Evolutionary conservation across 2,113 vertebrate species (phyloP).

Genomic region (Proteles cristata): DNA sequence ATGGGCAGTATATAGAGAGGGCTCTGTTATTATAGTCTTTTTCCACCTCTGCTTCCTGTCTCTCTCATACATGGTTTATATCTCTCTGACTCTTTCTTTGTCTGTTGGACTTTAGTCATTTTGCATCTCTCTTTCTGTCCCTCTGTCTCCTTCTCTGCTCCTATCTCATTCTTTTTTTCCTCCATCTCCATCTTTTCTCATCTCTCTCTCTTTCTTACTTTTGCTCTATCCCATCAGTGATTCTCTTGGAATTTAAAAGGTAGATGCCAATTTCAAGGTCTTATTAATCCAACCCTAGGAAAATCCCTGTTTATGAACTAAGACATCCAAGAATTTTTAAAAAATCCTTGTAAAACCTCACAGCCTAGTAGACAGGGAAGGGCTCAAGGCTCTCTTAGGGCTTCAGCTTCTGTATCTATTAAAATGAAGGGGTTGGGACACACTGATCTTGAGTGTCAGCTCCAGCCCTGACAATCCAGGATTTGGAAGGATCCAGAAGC

Average conservation of each 20-base stretch:
- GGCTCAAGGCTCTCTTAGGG: background rate
- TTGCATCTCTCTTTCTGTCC: background rate
- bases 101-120: background rate
- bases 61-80: background rate
- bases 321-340: background rate
- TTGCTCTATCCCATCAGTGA: background rate
- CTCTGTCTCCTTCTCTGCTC: background rate
- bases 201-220: background rate
- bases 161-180: background rate
- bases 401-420: background rate
- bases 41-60: background rate
- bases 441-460: background rate
- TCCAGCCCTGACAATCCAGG: background rate
- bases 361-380: background rate
- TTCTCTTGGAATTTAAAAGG: constrained; percentile 30
- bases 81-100: background rate
- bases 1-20: background rate
- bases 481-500: background rate
- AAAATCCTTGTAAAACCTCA: background rate
- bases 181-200: background rate
- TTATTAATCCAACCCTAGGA: background rate
- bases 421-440: background rate
- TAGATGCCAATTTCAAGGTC: background rate
- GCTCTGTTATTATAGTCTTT: accelerated
- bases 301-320: constrained; percentile 11